Base-by-base conservation (phyloP, 2,888 invertebrate species). In the Mechanitis messenoides region DNA sequence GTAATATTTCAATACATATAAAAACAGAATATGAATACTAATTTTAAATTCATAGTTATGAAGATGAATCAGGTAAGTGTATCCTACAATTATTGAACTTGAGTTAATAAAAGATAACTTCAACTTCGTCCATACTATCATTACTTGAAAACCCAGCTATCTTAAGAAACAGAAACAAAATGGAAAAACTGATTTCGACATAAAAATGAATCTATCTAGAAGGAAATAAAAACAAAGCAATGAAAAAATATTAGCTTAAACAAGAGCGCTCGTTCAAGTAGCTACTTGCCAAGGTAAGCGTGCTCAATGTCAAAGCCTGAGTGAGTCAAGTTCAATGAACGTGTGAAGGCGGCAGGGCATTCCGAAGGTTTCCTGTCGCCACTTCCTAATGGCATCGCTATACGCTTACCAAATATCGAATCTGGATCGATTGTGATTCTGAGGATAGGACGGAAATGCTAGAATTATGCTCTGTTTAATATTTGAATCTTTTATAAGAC, bases 321-420 rank as follows among this genome's bases (percentile, higher is more conserved):
- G 60, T 59, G 56, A 66, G 66, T 63, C 66, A 66, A 66, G 68
- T 65, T 67, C 67, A 64, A 60, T 64, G 67, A 65, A 67, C 62
- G 66, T 66, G 55, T 71, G 69, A 84, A 84, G 73, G 71, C 63
- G 65, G 76, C 88, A 76, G 69, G 63, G 71, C 83, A 87, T 87
- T 83, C 88, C 85, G 77, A 79, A 74, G 84, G 85, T 79, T 81
- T 83, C 82, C 83, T 83, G 80, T 79, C 81, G 81, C 80, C 85
- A 86, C 86, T 83, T 84, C 84, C 83, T 89, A 87, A 87, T 88
- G 84, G 87, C 83, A 81, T 79, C 79, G 78, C 77, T 73, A 71
- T 68, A 66, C 71, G 69, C 69, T 76, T 72, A 70, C 75, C 73
- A 85, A 82, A 84, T 84, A 83, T 81, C 80, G 83, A 84, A 81